Evolutionary conservation across 2,113 vertebrate species (phyloP).

Genomic region (Malurus elegans): DNA sequence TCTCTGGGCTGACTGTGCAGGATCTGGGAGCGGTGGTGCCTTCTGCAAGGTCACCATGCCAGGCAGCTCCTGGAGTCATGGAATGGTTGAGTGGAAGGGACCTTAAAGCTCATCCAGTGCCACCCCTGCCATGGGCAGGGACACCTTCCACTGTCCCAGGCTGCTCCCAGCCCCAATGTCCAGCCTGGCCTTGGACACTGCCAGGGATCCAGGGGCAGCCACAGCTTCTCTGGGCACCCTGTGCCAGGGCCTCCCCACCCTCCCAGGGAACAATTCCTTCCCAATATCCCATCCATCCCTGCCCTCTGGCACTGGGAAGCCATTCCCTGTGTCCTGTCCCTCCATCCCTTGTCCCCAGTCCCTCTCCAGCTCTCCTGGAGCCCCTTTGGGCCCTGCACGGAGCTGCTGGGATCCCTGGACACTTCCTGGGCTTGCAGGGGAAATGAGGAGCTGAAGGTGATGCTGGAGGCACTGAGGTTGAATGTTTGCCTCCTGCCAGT

Average conservation of each 20-base stretch:
- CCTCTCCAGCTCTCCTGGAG: neutral
- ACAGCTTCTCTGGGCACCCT: neutral
- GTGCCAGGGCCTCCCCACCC: neutral
- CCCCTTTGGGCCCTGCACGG: neutral
- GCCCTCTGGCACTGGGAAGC: neutral
- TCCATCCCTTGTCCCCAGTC: neutral
- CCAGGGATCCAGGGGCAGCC: neutral
- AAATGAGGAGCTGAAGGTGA: neutral
- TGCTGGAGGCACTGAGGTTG: neutral
- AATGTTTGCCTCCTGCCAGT: neutral
- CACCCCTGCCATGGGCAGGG: neutral
- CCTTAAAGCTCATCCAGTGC: rapidly evolving
- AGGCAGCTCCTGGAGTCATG: neutral
- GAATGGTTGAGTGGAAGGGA: neutral
- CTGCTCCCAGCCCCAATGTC: neutral
- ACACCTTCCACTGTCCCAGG: neutral
- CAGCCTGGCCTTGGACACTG: neutral
- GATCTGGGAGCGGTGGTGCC: neutral
- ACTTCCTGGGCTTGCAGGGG: neutral
- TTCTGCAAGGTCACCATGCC: neutral
- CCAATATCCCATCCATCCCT: neutral
- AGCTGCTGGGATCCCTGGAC: neutral
- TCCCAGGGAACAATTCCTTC: neutral
- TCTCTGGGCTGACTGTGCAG: neutral
- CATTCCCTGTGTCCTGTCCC: neutral